These are phyloP conservation scores for Orestias chungarensis DNA, from an alignment of 2,797 vertebrate genomes.

Conservation along the genomic window DNA sequence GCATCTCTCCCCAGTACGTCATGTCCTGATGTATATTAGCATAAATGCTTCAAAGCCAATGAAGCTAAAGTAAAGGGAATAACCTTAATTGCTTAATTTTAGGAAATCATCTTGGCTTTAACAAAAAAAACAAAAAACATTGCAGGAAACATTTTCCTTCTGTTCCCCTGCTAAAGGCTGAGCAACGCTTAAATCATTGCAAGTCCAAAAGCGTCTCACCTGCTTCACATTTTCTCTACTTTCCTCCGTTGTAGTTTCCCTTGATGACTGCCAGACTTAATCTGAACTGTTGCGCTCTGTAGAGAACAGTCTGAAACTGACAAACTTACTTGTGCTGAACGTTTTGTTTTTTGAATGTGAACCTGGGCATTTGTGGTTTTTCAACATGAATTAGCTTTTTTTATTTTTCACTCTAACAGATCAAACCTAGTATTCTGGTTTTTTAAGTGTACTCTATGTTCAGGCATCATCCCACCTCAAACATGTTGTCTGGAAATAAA, in stretches of 20 bases:
- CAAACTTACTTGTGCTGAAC: conserved; percentile 20
- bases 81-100: neutral
- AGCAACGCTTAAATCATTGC: conserved; percentile 57
- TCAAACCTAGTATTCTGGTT: conserved; percentile 13
- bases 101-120: neutral
- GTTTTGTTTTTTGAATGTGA: conserved; percentile 29
- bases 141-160: neutral
- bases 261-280: conserved; percentile 71
- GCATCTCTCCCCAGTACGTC: neutral
- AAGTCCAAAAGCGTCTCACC: conserved; percentile 61
- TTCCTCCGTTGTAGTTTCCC: conserved; percentile 33
- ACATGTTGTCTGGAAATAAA: conserved; percentile 34
- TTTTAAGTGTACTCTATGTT: conserved; percentile 23
- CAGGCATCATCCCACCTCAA: conserved; percentile 35
- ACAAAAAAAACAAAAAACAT: too few species aligned
- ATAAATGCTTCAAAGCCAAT: neutral
- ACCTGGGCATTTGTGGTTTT: conserved; percentile 8
- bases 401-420: neutral
- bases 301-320: conserved; percentile 28
- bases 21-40: neutral
- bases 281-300: conserved; percentile 37
- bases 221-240: conserved; percentile 74
- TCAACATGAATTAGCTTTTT: too few species aligned
- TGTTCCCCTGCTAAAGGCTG: conserved; percentile 39
- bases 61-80: neutral